A percentile compares a stretch with the other conserved stretches of the same genome.
phyloP scores from a whole-genome alignment of 2,888 invertebrate genomes.

The Caenorhabditis zanzibari region DNA sequence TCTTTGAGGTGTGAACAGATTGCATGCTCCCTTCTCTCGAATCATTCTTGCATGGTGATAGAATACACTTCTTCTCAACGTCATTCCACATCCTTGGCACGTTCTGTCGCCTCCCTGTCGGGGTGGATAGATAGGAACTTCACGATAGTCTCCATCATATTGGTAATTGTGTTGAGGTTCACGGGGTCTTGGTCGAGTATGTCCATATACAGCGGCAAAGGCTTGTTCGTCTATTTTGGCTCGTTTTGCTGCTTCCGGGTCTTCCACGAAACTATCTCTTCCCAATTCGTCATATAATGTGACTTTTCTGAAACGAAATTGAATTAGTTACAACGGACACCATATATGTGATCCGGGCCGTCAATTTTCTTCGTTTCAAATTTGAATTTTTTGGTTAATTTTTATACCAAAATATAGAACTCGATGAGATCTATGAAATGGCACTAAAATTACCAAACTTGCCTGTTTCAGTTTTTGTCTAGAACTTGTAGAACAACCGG shows the following conservation, averaged over 20 bases:
- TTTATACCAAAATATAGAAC: too few relatives aligned
- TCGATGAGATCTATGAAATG: too few relatives aligned
- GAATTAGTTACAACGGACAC: too few relatives aligned
- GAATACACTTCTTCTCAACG: slow-evolving; percentile 65
- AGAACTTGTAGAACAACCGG: too few relatives aligned
- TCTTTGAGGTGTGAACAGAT: slow-evolving; percentile 73
- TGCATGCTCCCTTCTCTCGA: slow-evolving; percentile 73
- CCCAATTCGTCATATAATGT: slow-evolving; percentile 47
- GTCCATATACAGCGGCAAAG: slow-evolving; percentile 17
- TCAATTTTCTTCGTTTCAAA: too few relatives aligned
- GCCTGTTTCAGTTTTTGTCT: too few relatives aligned
- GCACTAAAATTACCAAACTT: too few relatives aligned
- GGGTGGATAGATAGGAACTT: slow-evolving; percentile 5
- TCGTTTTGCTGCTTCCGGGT: slow-evolving; percentile 24
- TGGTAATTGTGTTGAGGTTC: slow-evolving; percentile 2
- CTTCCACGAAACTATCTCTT: slow-evolving; percentile 33
- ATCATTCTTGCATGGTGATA: slow-evolving; percentile 74
- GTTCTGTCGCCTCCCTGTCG: slow-evolving; percentile 27
- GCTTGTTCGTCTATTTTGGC: slow-evolving; percentile 13
- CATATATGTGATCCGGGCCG: too few relatives aligned
- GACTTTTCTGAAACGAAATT: slow-evolving; percentile 31
- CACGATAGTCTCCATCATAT: slow-evolving; percentile 21
- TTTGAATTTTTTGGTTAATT: too few relatives aligned
- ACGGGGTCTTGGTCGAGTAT: not conserved
- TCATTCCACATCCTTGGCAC: slow-evolving; percentile 71